These are phyloP conservation scores for Oryzias woworae DNA, from an alignment of 2,113 vertebrate genomes.

Conservation along the genomic window DNA sequence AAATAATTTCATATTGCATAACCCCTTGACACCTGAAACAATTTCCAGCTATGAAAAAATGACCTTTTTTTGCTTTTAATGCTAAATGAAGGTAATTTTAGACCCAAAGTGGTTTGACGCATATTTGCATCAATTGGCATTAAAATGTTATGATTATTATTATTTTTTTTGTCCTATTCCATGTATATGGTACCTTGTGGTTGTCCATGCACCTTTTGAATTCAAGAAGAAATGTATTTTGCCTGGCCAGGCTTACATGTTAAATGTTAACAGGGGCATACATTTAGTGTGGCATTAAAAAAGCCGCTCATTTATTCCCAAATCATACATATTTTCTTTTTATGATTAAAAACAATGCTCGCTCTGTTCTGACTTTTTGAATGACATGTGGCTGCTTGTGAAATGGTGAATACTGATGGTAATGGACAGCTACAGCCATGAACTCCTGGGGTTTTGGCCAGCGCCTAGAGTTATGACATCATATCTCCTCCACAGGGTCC, in stretches of 20 bases:
- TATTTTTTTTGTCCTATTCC: background rate
- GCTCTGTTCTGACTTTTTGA: constrained; percentile 51
- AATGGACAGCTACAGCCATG: constrained; percentile 57
- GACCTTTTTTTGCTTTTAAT: too few relatives aligned
- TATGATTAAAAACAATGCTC: constrained; percentile 51
- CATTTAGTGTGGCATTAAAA: constrained; percentile 39
- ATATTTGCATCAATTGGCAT: too few relatives aligned
- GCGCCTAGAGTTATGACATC: constrained; percentile 54
- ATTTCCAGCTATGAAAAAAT: too few relatives aligned
- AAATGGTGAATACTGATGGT: constrained; percentile 27
- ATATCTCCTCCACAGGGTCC: constrained; percentile 50
- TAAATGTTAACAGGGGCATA: constrained; percentile 42
- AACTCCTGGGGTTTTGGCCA: constrained; percentile 35
- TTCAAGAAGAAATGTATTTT: background rate
- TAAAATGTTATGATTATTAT: background rate
- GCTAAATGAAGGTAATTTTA: too few relatives aligned
- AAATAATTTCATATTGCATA: too few relatives aligned
- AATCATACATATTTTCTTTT: constrained; percentile 37
- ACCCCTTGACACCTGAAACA: too few relatives aligned
- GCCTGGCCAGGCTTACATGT: constrained; percentile 25
- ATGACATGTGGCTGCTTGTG: constrained; percentile 40
- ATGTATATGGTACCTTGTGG: background rate
- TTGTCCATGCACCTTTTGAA: background rate
- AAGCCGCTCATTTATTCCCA: constrained; percentile 55
- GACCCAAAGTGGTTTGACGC: too few relatives aligned